These are phyloP conservation scores for Stegodyphus dumicola DNA, from an alignment of 1,140 invertebrate species.

Conservation along the genomic window DNA sequence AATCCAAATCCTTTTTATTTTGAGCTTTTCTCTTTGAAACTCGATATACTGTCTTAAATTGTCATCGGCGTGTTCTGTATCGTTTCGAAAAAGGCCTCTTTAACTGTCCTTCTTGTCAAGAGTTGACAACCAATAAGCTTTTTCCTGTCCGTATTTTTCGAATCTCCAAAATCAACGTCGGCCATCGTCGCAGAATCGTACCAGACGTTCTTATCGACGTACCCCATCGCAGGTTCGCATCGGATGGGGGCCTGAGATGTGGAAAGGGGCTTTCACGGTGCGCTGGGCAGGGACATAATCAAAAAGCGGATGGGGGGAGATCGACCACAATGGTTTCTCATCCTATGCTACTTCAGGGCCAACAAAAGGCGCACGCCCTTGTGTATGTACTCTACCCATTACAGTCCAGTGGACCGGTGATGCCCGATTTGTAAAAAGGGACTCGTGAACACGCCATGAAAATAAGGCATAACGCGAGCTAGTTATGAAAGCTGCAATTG, in stretches of 20 bases:
- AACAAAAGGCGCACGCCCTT: constrained; percentile 55
- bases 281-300: constrained; percentile 37
- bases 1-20: too few relatives aligned
- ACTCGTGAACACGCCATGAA: constrained; percentile 6
- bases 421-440: constrained; percentile 1
- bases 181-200: too few relatives aligned
- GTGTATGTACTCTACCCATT: constrained; percentile 42
- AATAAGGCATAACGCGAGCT: background rate
- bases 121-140: too few relatives aligned
- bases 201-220: background rate
- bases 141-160: too few relatives aligned
- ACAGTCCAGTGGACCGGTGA: constrained; percentile 15
- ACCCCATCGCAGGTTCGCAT: background rate
- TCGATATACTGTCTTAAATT: too few relatives aligned
- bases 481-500: constrained; percentile 22
- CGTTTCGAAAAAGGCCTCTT: too few relatives aligned
- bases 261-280: constrained; percentile 28
- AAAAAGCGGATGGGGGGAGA: constrained; percentile 7
- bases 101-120: too few relatives aligned
- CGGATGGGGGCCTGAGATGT: background rate
- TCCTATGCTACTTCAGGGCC: constrained; percentile 12
- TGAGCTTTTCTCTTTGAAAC: too few relatives aligned
- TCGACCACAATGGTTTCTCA: constrained; percentile 23
- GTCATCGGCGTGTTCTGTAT: too few relatives aligned
- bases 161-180: too few relatives aligned